Base-by-base conservation (phyloP, 2,888 invertebrate species). In the Acanthopleura granulata region DNA sequence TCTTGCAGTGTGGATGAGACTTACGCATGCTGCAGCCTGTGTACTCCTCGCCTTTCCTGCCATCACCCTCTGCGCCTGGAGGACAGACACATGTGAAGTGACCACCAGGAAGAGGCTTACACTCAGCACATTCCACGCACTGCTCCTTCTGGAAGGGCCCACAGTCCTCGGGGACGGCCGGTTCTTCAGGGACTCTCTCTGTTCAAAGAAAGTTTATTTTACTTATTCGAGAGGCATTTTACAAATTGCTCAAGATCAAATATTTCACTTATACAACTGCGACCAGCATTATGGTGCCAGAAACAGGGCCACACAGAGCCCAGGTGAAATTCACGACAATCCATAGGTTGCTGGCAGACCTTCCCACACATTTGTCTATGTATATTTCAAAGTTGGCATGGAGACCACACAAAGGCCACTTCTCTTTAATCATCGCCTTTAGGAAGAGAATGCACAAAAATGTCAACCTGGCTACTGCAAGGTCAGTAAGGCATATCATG, bases 51-150 rank as follows among this genome's bases (percentile, higher is more conserved):
- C 66, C 66, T 27, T 66, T 66, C 66, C 18, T 66, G 29, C 66
- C 66, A 66, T 66, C 66, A 66, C 66, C 66, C 16, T 12, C 29
- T 3, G 66, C 25, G 16, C 29, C 25, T 15, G 16, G 15, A 27
- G 66, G 66, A 27, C 66, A 66, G 66, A 66, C 25, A 66, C 66
- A 66, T 27, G 16, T 25, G 25, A 66, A 66, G 29, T 66, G 22
- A 66, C 22, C 66, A 66, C 29, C 29, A 27, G 22, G 22, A 9
- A 66, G 25, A 6, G 66, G 66, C 16, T 27, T 22, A 66, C 66
- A 66, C 15, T 66, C 66, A 3, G 66, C 66, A 27, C 66, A 66
- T 66, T 66, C 66, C 66, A 66, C 25, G 25, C 66, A 66, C 14
- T 66, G 12, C 29, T 66, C 66, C 66, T 27, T 27, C 29, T 66